phyloP scores from a whole-genome alignment of 1,140 invertebrate genomes.

The Notospermus geniculatus region DNA sequence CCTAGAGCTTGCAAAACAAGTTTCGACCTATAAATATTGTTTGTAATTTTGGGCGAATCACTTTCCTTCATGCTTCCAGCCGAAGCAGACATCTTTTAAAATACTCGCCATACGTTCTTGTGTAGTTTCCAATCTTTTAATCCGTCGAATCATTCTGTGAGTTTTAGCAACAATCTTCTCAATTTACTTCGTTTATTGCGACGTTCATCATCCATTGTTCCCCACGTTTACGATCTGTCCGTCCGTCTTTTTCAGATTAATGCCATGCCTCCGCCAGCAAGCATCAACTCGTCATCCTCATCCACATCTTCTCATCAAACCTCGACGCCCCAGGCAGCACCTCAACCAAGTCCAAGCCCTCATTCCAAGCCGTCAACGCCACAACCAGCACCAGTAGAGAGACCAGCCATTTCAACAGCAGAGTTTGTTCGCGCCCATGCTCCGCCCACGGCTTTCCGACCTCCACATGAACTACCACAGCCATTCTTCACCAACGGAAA shows the following conservation, averaged over 20 bases:
- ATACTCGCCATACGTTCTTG: no score
- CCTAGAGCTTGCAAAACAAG: no score
- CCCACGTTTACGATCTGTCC: no score
- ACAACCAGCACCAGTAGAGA: conserved; percentile 28
- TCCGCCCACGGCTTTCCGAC: conserved; percentile 39
- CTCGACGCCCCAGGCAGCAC: conserved; percentile 31
- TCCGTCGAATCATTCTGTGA: no score
- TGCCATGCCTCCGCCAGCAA: conserved; percentile 28
- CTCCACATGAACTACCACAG: conserved; percentile 45
- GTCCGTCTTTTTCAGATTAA: conserved; percentile 2
- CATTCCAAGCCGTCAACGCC: conserved; percentile 17
- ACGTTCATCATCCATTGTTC: no score
- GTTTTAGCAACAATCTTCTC: no score
- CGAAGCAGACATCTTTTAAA: no score
- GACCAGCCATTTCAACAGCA: conserved; percentile 27
- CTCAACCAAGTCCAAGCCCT: conserved; percentile 19
- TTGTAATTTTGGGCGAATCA: no score
- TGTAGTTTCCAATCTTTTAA: no score
- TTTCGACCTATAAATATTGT: no score
- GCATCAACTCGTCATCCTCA: conserved; percentile 26
- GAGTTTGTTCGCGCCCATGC: conserved; percentile 47
- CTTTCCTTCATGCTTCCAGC: no score
- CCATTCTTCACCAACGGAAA: conserved; percentile 52
- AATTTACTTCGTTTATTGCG: no score
- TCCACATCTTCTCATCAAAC: conserved; percentile 24